phyloP scores from a whole-genome alignment of 2,113 vertebrate genomes.

The Anser cygnoides region DNA sequence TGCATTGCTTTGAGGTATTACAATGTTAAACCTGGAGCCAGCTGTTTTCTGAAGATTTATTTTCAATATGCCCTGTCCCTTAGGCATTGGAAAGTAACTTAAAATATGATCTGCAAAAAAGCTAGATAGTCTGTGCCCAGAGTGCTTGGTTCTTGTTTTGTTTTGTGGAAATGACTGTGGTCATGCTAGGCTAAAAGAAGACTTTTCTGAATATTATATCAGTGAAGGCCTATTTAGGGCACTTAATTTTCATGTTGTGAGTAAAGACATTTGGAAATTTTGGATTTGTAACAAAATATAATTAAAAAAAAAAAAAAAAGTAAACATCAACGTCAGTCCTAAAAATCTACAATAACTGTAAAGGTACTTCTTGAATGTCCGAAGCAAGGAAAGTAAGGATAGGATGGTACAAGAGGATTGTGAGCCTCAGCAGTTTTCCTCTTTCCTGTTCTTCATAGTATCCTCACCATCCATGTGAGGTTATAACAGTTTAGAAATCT shows the following conservation, averaged over 20 bases:
- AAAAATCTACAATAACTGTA: not conserved
- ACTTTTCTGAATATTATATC: not conserved
- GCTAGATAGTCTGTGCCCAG: not conserved
- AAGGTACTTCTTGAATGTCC: not conserved
- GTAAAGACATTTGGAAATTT: not conserved
- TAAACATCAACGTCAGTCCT: not conserved
- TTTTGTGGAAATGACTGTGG: not conserved
- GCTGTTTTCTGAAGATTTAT: constrained; percentile 47
- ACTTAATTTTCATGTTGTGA: not conserved
- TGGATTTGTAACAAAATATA: not conserved
- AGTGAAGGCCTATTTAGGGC: not conserved
- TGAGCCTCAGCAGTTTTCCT: not conserved
- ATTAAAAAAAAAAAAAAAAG: not conserved
- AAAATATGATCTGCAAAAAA: not conserved
- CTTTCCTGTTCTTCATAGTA: not conserved
- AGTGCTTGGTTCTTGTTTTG: constrained; percentile 4
- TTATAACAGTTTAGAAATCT: not conserved
- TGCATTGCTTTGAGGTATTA: constrained; percentile 35
- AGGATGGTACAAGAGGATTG: not conserved
- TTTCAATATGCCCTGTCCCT: not conserved
- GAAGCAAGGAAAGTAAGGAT: not conserved
- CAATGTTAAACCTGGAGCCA: constrained; percentile 40
- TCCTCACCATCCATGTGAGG: not conserved
- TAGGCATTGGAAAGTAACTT: constrained; percentile 24
- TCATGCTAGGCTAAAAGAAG: not conserved